Evolutionary conservation across 2,888 invertebrate genomes (phyloP).

Genomic region (Eilema depressum): DNA sequence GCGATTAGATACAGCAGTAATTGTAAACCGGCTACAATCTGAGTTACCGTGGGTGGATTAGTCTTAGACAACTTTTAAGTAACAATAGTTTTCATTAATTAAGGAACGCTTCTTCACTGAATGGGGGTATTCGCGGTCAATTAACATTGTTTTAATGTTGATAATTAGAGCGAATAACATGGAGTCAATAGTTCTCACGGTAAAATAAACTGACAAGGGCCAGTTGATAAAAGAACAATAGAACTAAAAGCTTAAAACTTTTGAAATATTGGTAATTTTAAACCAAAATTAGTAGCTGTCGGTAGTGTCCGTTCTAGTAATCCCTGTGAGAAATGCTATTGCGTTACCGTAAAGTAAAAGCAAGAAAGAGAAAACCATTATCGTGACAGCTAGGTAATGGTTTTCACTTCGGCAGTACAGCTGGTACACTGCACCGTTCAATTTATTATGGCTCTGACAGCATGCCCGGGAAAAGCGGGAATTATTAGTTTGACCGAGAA

Average conservation of each 20-base stretch:
- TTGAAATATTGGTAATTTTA: background rate
- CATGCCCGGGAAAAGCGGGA: background rate
- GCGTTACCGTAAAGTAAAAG: background rate
- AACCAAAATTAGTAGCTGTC: background rate
- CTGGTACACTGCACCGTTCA: background rate
- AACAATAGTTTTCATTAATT: slow-evolving; percentile 11
- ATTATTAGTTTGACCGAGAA: background rate
- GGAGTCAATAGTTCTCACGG: slow-evolving; percentile 5
- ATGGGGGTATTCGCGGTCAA: background rate
- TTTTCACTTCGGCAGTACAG: background rate
- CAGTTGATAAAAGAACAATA: background rate
- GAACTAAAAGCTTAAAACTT: background rate
- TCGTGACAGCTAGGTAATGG: background rate
- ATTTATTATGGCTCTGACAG: slow-evolving; percentile 1
- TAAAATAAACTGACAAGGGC: slow-evolving; percentile 1
- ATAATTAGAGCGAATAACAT: background rate
- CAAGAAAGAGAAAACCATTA: background rate
- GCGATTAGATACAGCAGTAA: slow-evolving; percentile 18
- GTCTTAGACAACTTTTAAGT: background rate
- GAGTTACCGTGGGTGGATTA: slow-evolving; percentile 12
- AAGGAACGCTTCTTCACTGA: background rate
- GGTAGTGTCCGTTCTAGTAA: background rate
- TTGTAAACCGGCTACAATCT: slow-evolving; percentile 18
- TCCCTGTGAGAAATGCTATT: background rate
- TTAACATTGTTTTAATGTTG: background rate